These are phyloP conservation scores for Staurois parvus DNA, from an alignment of 2,797 vertebrate genomes.

Conservation along the genomic window DNA sequence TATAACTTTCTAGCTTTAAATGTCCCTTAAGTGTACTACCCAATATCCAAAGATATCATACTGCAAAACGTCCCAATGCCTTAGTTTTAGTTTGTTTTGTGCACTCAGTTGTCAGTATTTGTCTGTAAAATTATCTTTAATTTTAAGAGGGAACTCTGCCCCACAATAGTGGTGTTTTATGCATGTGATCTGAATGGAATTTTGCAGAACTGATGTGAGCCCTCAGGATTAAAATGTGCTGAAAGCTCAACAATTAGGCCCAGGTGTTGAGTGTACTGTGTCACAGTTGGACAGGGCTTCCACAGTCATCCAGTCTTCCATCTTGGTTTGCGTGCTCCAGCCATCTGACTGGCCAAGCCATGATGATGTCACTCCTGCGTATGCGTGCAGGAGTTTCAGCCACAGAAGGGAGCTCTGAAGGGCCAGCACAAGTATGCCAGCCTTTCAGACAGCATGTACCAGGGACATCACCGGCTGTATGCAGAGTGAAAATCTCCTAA, in stretches of 20 bases:
- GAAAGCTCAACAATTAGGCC: background rate
- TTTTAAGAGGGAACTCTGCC: background rate
- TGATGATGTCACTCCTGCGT: no score
- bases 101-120: background rate
- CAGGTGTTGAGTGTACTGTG: no score
- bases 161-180: background rate
- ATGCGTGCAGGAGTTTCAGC: no score
- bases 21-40: background rate
- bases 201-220: background rate
- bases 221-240: background rate
- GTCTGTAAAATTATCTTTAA: background rate
- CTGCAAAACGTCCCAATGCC: background rate
- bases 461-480: no score
- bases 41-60: background rate
- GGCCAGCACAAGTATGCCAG: no score
- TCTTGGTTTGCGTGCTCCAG: no score
- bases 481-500: no score
- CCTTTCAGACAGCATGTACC: no score
- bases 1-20: background rate
- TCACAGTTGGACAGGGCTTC: no score
- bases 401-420: no score
- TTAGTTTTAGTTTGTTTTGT: background rate
- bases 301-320: no score
- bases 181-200: background rate
- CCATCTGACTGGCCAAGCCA: no score